phyloP scores from a whole-genome alignment of 2,113 vertebrate species.

The Psilopsiagon aurifrons region DNA sequence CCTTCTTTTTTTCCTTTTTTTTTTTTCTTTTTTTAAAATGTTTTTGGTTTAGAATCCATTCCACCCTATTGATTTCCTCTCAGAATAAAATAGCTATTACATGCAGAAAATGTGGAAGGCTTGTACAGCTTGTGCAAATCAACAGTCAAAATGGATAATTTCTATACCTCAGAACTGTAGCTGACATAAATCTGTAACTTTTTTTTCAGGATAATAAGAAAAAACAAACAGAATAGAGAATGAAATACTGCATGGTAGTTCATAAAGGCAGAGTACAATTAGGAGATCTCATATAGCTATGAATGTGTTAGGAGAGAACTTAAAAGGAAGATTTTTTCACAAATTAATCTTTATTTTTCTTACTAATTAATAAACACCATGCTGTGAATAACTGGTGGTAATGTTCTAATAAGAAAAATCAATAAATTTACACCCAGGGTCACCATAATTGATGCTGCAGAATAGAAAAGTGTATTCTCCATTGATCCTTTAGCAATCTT shows the following conservation, averaged over 20 bases:
- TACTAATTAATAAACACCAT: constrained; percentile 78
- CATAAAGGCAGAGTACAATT: constrained; percentile 41
- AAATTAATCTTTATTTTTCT: constrained; percentile 73
- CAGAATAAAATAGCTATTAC: background rate
- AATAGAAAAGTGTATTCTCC: constrained; percentile 72
- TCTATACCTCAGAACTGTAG: background rate
- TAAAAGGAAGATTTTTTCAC: constrained; percentile 66
- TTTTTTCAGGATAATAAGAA: background rate
- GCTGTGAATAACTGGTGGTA: constrained; percentile 77
- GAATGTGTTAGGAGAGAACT: constrained; percentile 50
- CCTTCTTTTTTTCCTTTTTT: rapidly evolving
- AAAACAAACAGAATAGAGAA: background rate
- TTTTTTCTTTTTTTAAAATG: too few relatives aligned
- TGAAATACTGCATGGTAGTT: background rate
- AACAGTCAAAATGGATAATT: background rate
- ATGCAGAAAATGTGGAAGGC: background rate
- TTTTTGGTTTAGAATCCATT: background rate
- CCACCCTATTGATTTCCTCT: background rate
- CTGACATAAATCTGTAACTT: background rate
- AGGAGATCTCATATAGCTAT: constrained; percentile 8
- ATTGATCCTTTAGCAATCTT: constrained; percentile 76
- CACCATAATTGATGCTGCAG: constrained; percentile 72
- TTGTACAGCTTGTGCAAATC: background rate
- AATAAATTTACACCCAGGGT: constrained; percentile 79
- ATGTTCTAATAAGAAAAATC: constrained; percentile 80